Evolutionary conservation across 2,888 invertebrate species (phyloP).

Genomic region (Lottia scabra): DNA sequence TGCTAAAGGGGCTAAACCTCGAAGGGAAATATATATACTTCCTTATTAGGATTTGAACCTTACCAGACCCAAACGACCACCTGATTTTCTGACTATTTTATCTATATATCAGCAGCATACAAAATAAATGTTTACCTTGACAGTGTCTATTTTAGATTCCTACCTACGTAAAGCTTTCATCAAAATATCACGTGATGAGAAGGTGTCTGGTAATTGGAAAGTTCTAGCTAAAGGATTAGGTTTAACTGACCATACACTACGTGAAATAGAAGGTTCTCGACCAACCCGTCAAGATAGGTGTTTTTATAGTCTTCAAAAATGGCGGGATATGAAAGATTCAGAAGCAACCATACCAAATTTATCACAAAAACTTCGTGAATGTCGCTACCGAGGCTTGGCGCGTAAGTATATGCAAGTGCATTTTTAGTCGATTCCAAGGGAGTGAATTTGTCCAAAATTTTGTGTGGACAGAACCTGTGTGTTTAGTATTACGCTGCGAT

Average conservation of each 20-base stretch:
- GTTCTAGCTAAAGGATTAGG: constrained; percentile 48
- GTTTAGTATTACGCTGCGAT: too few relatives aligned
- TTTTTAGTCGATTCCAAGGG: too few relatives aligned
- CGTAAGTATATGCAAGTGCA: constrained; percentile 37
- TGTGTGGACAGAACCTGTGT: too few relatives aligned
- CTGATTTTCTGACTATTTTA: too few relatives aligned
- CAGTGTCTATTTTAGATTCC: constrained; percentile 37
- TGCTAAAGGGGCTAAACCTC: too few relatives aligned
- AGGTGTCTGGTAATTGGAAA: constrained; percentile 52
- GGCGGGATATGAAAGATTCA: constrained; percentile 45
- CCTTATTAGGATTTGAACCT: too few relatives aligned
- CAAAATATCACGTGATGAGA: constrained; percentile 48
- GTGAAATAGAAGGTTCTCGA: constrained; percentile 40
- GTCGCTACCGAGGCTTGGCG: constrained; percentile 40
- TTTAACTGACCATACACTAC: constrained; percentile 46
- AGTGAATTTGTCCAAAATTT: too few relatives aligned
- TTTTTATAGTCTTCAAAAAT: constrained; percentile 45
- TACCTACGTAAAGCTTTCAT: constrained; percentile 54
- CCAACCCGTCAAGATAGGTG: constrained; percentile 53
- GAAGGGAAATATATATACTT: too few relatives aligned
- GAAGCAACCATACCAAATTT: constrained; percentile 40
- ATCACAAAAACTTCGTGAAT: constrained; percentile 36
- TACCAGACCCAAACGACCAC: too few relatives aligned
- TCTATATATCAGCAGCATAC: too few relatives aligned
- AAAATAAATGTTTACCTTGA: too few relatives aligned